Percentiles rank a stretch among this genome's conserved stretches.
Evolutionary conservation across 2,888 invertebrate species (phyloP).

Genomic region (Yponomeuta sedellus): DNA sequence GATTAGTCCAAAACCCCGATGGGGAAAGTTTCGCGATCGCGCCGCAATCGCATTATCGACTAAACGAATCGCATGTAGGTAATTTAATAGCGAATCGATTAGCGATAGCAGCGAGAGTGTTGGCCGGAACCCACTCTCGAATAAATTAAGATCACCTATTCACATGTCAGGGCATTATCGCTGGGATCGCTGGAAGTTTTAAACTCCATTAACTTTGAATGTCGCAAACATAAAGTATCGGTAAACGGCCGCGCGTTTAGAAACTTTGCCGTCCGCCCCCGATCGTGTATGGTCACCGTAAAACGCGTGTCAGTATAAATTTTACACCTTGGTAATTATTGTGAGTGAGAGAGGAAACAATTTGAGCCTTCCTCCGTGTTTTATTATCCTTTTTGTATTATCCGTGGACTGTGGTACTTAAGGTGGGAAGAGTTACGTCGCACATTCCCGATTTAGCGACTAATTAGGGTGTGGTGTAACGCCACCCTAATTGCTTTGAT

Average conservation of each 20-base stretch:
- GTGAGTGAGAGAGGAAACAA: conserved; percentile 53
- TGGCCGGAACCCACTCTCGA: conserved; percentile 46
- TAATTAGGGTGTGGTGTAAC: background rate
- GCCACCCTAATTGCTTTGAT: background rate
- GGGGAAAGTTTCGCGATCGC: conserved; percentile 11
- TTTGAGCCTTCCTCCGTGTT: conserved; percentile 50
- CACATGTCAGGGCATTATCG: conserved; percentile 65
- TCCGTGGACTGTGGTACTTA: conserved; percentile 52
- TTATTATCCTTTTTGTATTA: conserved; percentile 56
- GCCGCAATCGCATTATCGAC: conserved; percentile 9
- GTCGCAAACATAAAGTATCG: conserved; percentile 59
- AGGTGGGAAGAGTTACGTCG: conserved; percentile 28
- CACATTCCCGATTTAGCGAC: background rate
- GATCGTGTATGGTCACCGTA: conserved; percentile 36
- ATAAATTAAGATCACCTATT: conserved; percentile 74
- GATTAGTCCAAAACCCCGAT: background rate
- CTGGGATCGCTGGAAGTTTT: conserved; percentile 55
- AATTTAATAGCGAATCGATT: conserved; percentile 58
- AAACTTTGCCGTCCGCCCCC: conserved; percentile 22
- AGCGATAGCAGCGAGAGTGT: conserved; percentile 54
- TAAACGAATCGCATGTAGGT: conserved; percentile 14
- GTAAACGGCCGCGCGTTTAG: conserved; percentile 37
- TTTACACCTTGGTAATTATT: conserved; percentile 62
- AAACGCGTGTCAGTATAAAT: conserved; percentile 59
- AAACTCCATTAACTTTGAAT: conserved; percentile 59